Base-by-base conservation (phyloP, 2,888 invertebrate genomes). In the Horisme vitalbata region DNA sequence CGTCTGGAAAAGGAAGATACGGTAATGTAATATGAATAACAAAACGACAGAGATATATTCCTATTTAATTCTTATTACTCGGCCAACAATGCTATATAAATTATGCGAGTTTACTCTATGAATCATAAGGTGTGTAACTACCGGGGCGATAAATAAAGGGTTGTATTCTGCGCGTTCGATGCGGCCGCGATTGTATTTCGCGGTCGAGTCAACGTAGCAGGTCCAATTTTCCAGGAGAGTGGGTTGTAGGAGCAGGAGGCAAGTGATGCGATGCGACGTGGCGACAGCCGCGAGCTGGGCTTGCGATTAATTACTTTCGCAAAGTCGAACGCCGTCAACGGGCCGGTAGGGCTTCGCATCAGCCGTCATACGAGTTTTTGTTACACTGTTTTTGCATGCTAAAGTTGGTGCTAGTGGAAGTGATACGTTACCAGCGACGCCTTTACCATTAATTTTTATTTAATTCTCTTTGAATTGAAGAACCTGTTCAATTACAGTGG, bases 1-100 rank as follows among this genome's bases (percentile, higher is more conserved):
- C 84, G 86, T 85, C 87, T 86, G 83, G 85, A 86, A 87, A 86
- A 83, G 87, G 85, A 88, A 87, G 87, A 89, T 88, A 87, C 84
- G 79, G 83, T 84, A 88, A 88, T 83, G 83, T 82, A 80, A 86
- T 87, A 88, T 88, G 88, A 88, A 89, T 89, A 89, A 84, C 83
- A 86, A 88, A 87, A 84, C 83, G 85, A 85, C 83, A 79, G 77
- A 84, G 84, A 85, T 81, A 80, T 83, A 86, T 86, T 79, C 71
- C 78, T 78, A 85, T 85, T 85, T 87, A 83, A 85, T 85, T 88
- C 87, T 83, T 82, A 83, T 81, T 81, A 80, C 76, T 74, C 61
- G 59, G 71, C 72, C 72, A 71, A 85, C 83, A 85, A 83, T 83
- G 67, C 45, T 70, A 67, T 75, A 77, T 82, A 78, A 82, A 80